Base-by-base conservation (phyloP, 1,140 invertebrate species). In the Heliconius congener region DNA sequence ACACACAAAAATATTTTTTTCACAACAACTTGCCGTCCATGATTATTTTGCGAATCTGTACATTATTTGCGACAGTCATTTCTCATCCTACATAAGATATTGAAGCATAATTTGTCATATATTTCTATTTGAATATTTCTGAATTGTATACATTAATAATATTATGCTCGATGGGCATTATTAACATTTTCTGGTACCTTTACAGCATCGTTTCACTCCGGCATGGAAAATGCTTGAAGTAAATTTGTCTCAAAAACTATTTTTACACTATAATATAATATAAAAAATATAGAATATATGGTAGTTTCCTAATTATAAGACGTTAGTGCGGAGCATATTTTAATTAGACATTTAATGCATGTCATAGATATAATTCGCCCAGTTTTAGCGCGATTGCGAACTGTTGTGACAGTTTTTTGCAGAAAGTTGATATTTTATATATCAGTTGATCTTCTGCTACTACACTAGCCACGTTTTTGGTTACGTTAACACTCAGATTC, bases 321-420 rank as follows among this genome's bases (percentile, higher is more conserved):
- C 81, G 85, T 93, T 92, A 92, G 90, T 90, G 90, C 77, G 90
- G 85, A 92, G 86, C 90, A 90, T 92, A 94, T 92, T 94, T 92
- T 93, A 93, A 93, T 91, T 93, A 94, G 90, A 86, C 82, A 84
- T 92, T 92, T 92, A 93, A 91, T 93, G 89, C 90, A 93, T 94
- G 89, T 91, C 85, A 88, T 93, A 94, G 90, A 87, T 89, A 85
- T 94, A 90, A 91, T 84, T 86, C 83, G 84, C 87, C 82, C 85
- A 90, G 82, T 90, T 86, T 84, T 76, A 78, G 86, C 81, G 82
- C 84, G 80, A 85, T 85, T 84, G 85, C 81, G 80, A 84, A 80
- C 84, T 84, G 84, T 85, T 84, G 84, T 85, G 83, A 83, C 84
- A 84, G 80, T 83, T 88, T 90, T 90, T 92, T 92, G 87, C 87